Conservation (phyloP, 30 jellyfish, hydroid and myxozoan genomes). For the Chironex yamaguchii region DNA sequence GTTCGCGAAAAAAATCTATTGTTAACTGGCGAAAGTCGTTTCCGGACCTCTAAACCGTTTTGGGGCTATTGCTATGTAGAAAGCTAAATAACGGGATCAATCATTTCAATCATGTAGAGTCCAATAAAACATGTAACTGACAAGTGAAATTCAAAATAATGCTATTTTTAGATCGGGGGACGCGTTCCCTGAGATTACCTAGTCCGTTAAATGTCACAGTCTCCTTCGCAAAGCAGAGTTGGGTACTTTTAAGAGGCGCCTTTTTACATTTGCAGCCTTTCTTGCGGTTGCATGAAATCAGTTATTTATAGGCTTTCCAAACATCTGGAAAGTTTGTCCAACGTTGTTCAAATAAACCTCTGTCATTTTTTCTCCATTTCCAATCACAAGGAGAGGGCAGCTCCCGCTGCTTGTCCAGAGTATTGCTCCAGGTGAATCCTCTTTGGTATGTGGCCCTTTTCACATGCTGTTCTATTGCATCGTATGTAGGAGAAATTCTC, state of each 20-base stretch:
- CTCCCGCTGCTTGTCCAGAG: conserved; percentile 15
- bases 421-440: conserved; percentile 45
- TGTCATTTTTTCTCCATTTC: conserved; percentile 39
- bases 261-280: conserved; percentile 25
- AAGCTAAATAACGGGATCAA: too few relatives aligned
- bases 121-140: too few relatives aligned
- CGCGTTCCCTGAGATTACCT: too few relatives aligned
- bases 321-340: conserved; percentile 43
- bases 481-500: conserved; percentile 43
- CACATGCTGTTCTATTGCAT: conserved; percentile 42
- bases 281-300: too few relatives aligned
- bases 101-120: too few relatives aligned
- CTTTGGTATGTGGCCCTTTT: conserved; percentile 37
- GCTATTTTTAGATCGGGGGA: too few relatives aligned
- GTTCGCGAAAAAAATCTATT: too few relatives aligned
- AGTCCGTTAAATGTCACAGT: background rate
- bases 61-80: too few relatives aligned
- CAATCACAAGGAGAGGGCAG: conserved; percentile 36
- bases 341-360: conserved; percentile 31
- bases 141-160: too few relatives aligned
- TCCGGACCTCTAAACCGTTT: too few relatives aligned
- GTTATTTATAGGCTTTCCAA: conserved; percentile 28
- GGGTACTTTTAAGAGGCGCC: conserved; percentile 34
- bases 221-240: conserved; percentile 14
- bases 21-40: too few relatives aligned